Percentiles rank a stretch among this genome's conserved stretches.
These are phyloP conservation scores for Macrobrachium nipponense DNA, from an alignment of 1,140 invertebrate genomes.

Conservation along the genomic window DNA sequence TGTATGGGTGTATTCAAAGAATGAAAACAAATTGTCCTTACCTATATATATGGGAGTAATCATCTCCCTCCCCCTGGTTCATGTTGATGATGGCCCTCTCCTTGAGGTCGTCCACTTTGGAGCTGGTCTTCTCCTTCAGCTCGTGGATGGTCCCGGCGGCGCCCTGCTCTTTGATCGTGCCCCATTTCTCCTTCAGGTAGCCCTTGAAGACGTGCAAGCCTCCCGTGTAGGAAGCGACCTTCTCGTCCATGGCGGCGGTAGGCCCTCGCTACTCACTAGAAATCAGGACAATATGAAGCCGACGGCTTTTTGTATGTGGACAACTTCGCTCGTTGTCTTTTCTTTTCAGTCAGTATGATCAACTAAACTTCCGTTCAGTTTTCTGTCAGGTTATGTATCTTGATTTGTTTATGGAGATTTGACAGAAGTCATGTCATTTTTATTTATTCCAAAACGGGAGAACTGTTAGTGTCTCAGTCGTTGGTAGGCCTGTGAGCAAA, in stretches of 20 bases:
- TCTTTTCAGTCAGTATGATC: too few relatives aligned
- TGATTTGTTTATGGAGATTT: too few relatives aligned
- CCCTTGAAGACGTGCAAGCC: slow-evolving; percentile 52
- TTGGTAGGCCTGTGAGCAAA: too few relatives aligned
- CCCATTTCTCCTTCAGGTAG: slow-evolving; percentile 60
- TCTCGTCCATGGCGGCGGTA: slow-evolving; percentile 36
- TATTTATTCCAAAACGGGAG: too few relatives aligned
- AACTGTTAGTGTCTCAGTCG: too few relatives aligned
- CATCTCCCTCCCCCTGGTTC: slow-evolving; percentile 38
- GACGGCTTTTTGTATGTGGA: background rate
- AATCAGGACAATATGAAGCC: background rate
- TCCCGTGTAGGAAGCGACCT: slow-evolving; percentile 53
- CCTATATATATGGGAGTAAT: slow-evolving; percentile 50
- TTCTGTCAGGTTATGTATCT: too few relatives aligned
- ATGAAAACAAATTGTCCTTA: background rate
- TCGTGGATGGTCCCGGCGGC: slow-evolving; percentile 35
- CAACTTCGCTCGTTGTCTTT: too few relatives aligned
- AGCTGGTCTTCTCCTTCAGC: slow-evolving; percentile 46
- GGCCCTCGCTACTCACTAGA: background rate
- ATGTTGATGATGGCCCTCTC: slow-evolving; percentile 45
- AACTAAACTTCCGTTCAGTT: too few relatives aligned
- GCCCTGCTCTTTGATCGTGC: slow-evolving; percentile 36
- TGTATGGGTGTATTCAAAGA: background rate
- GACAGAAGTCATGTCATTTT: too few relatives aligned
- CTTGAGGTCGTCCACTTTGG: slow-evolving; percentile 42